phyloP scores from a whole-genome alignment of 1,140 invertebrate genomes.

The Drosophila leontia region DNA sequence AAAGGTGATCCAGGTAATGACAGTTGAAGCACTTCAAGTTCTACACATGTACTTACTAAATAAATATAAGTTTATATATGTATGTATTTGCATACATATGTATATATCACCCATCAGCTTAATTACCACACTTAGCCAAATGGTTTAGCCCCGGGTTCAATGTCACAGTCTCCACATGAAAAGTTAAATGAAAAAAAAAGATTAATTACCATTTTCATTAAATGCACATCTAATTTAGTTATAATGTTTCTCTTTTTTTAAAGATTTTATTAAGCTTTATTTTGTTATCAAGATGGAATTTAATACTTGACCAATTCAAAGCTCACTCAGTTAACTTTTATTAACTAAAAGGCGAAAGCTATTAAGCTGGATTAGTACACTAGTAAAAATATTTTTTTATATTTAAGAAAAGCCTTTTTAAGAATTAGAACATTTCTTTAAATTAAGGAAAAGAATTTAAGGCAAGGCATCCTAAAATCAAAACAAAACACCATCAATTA shows the following conservation, averaged over 20 bases:
- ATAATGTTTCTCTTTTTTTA: not conserved
- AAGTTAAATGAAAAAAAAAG: not conserved
- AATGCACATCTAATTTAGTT: conserved; percentile 3
- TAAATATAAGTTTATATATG: not conserved
- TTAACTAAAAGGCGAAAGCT: not conserved
- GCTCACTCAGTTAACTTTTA: not conserved
- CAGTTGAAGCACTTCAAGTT: not conserved
- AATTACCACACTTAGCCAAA: conserved; percentile 3
- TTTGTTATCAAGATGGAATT: not conserved
- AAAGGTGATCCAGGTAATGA: conserved; percentile 4
- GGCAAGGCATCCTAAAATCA: too few species aligned
- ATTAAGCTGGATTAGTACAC: not conserved
- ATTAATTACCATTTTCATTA: not conserved
- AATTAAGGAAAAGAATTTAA: too few species aligned
- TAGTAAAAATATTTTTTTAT: too few species aligned
- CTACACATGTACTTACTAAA: not conserved
- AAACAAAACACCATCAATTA: too few species aligned
- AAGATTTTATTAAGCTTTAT: not conserved
- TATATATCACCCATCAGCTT: conserved; percentile 1
- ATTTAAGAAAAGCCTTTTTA: too few species aligned
- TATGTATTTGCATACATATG: not conserved
- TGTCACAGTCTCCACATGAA: conserved; percentile 4
- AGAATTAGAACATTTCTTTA: too few species aligned
- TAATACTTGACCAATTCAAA: not conserved
- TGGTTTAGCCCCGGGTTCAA: conserved; percentile 3